A percentile compares a stretch with the other conserved stretches of the same genome.
Evolutionary conservation across 2,888 invertebrate genomes (phyloP).

Genomic region (Dryobota labecula): DNA sequence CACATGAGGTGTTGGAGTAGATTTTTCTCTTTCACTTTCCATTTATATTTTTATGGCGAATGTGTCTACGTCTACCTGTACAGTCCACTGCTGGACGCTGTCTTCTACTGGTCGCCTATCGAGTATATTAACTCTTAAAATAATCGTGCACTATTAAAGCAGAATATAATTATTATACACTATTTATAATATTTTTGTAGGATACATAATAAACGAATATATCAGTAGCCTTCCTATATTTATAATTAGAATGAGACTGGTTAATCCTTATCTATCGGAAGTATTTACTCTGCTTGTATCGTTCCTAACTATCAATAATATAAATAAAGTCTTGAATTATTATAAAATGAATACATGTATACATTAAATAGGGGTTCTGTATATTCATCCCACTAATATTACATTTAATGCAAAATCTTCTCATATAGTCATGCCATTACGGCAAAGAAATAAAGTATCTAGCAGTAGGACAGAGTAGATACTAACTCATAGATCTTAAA

Average conservation of each 20-base stretch:
- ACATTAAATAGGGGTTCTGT: conserved; percentile 31
- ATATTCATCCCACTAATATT: conserved; percentile 51
- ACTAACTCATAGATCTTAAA: neutral
- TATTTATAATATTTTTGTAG: conserved; percentile 48
- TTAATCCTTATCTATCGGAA: conserved; percentile 49
- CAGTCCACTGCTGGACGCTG: too few relatives aligned
- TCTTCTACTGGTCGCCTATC: neutral
- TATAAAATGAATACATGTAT: conserved; percentile 37
- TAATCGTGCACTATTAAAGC: conserved; percentile 47
- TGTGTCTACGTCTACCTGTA: neutral
- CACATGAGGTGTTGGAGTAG: neutral
- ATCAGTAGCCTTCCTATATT: conserved; percentile 55
- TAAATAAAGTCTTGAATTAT: conserved; percentile 33
- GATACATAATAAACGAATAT: conserved; percentile 47
- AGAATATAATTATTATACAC: conserved; percentile 32
- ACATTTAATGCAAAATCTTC: conserved; percentile 32
- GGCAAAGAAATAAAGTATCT: conserved; percentile 22
- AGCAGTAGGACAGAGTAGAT: conserved; percentile 29
- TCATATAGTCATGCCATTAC: conserved; percentile 20
- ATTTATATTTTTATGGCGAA: neutral
- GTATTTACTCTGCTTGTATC: conserved; percentile 59
- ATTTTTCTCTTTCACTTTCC: neutral
- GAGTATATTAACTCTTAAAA: too few relatives aligned
- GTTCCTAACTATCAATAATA: conserved; percentile 57
- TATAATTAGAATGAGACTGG: conserved; percentile 59